Percentiles rank a stretch among this genome's conserved stretches.
Evolutionary conservation across 2,113 vertebrate genomes (phyloP).

Genomic region (Protobothrops flavoviridis): DNA sequence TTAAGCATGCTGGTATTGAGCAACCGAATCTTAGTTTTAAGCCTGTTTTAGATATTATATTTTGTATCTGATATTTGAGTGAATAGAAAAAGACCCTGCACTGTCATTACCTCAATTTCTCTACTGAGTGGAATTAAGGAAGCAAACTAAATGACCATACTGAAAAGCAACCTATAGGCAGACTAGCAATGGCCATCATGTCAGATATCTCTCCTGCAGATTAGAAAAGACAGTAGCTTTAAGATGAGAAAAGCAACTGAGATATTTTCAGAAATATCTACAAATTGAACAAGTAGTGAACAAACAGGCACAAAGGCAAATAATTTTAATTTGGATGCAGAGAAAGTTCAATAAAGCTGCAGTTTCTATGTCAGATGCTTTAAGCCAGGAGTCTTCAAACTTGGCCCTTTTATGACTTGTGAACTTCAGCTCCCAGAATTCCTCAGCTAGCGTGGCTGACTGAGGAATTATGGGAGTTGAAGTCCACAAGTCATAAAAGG

Average conservation of each 20-base stretch:
- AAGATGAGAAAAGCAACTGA: not conserved
- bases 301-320: not conserved
- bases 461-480: no score
- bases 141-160: not conserved
- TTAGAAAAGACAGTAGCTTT: not conserved
- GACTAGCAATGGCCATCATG: not conserved
- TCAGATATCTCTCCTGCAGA: not conserved
- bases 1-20: not conserved
- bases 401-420: no score
- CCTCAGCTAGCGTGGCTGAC: no score
- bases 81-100: not conserved
- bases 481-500: no score
- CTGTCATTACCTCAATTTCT: not conserved
- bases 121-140: not conserved
- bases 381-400: not conserved
- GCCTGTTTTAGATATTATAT: not conserved
- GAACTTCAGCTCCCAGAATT: no score
- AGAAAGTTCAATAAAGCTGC: not conserved
- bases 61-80: not conserved
- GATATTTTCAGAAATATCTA: not conserved
- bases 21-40: not conserved
- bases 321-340: not conserved
- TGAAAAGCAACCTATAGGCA: not conserved
- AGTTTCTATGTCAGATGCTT: not conserved
- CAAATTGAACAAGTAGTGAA: not conserved